Percentiles rank a stretch among this genome's conserved stretches.
Conservation (phyloP, 2,888 invertebrate species). For the Elysia crispata region DNA sequence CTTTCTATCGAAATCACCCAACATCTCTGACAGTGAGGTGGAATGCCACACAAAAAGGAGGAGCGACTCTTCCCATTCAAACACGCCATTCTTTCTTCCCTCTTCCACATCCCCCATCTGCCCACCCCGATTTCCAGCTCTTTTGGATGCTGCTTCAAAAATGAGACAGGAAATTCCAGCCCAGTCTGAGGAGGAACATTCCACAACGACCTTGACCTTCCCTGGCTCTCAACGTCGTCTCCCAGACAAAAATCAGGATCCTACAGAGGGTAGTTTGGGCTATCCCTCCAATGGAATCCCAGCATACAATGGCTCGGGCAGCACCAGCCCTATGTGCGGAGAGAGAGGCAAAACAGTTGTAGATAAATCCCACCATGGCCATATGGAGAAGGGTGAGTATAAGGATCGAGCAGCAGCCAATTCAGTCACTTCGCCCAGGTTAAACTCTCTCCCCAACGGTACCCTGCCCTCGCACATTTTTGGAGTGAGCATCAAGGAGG, state of each 20-base stretch:
- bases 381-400: slow-evolving; percentile 17
- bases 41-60: slow-evolving; percentile 19
- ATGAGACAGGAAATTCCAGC: slow-evolving; percentile 45
- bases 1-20: too few relatives aligned
- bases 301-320: too few relatives aligned
- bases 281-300: too few relatives aligned
- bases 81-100: too few relatives aligned
- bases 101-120: slow-evolving; percentile 17
- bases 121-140: slow-evolving; percentile 45
- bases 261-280: too few relatives aligned
- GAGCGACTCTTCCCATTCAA: too few relatives aligned
- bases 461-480: background rate
- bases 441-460: slow-evolving; percentile 25
- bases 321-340: too few relatives aligned
- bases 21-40: slow-evolving; percentile 7
- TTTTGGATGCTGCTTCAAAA: slow-evolving; percentile 40
- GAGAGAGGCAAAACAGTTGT: too few relatives aligned
- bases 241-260: too few relatives aligned
- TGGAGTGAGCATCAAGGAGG: slow-evolving; percentile 30
- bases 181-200: slow-evolving; percentile 15
- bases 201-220: too few relatives aligned
- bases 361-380: too few relatives aligned
- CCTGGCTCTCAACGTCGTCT: too few relatives aligned
- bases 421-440: slow-evolving; percentile 12
- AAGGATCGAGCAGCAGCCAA: slow-evolving; percentile 27